Evolutionary conservation across 2,888 invertebrate genomes (phyloP).

Genomic region (Adela reaumurella): DNA sequence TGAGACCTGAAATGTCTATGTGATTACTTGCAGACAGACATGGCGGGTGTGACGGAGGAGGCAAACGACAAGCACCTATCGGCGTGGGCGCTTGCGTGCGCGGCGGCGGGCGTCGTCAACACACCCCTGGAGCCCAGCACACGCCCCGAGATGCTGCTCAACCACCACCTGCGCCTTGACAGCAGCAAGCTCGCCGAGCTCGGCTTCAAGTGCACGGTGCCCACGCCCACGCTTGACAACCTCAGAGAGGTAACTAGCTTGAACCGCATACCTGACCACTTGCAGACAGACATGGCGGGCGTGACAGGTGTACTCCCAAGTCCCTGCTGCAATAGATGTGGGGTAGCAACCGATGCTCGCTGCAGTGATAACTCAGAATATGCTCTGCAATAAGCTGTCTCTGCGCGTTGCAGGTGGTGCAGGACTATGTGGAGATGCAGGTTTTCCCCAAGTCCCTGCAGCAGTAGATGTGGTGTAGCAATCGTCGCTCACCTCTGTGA

Average conservation of each 20-base stretch:
- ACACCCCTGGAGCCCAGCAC: constrained; percentile 88
- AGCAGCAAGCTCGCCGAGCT: constrained; percentile 60
- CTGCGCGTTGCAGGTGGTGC: too few species aligned
- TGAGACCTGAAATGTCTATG: too few species aligned
- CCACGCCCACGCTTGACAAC: constrained; percentile 58
- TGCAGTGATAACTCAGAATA: too few species aligned
- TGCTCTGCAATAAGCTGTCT: too few species aligned
- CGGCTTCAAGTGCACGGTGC: constrained; percentile 60
- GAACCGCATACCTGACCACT: too few species aligned
- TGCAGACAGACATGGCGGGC: constrained; percentile 70
- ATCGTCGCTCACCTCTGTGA: too few species aligned
- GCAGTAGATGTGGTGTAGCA: too few species aligned
- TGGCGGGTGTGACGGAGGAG: constrained; percentile 78
- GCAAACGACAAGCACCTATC: constrained; percentile 91
- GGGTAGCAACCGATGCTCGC: too few species aligned
- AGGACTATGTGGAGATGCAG: too few species aligned
- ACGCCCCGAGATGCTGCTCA: constrained; percentile 75
- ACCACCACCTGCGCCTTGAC: constrained; percentile 75
- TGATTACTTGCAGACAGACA: constrained; percentile 79
- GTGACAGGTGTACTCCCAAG: too few species aligned
- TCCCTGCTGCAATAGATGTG: too few species aligned
- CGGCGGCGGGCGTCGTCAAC: constrained; percentile 68
- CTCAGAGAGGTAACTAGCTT: constrained; percentile 54
- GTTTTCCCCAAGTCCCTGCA: too few species aligned
- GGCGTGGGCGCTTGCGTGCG: constrained; percentile 88